Percentiles rank a stretch among this genome's conserved stretches.
phyloP scores from a whole-genome alignment of 2,113 vertebrate species.

The Larimichthys polyactis region DNA sequence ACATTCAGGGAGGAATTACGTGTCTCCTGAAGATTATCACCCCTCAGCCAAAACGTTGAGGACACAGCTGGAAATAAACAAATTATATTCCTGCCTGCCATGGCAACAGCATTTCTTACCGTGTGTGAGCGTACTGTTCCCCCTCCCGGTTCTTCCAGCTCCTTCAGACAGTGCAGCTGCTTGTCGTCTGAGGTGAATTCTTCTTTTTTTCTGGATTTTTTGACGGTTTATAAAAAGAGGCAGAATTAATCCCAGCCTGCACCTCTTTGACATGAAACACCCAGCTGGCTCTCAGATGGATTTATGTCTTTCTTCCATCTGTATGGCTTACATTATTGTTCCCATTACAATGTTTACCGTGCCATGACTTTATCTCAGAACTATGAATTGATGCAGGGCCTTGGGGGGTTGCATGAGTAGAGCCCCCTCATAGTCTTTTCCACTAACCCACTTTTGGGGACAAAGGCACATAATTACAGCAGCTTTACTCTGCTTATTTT shows the following conservation, averaged over 20 bases:
- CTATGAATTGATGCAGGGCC: constrained; percentile 40
- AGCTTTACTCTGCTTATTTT: not conserved
- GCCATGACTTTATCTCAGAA: constrained; percentile 52
- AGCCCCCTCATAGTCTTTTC: constrained; percentile 34
- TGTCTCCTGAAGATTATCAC: constrained; percentile 27
- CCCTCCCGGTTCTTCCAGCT: constrained; percentile 47
- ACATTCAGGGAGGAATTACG: not conserved
- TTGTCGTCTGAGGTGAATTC: constrained; percentile 17
- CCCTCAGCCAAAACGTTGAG: constrained; percentile 23
- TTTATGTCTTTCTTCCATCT: constrained; percentile 6
- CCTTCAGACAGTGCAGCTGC: constrained; percentile 61
- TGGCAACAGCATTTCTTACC: constrained; percentile 49
- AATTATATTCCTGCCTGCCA: constrained; percentile 18
- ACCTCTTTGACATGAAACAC: constrained; percentile 47
- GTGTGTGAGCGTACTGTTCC: constrained; percentile 33
- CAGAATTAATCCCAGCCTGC: constrained; percentile 40
- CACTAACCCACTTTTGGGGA: not conserved
- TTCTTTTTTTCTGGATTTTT: constrained; percentile 10
- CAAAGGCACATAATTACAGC: not conserved
- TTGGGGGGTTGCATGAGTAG: constrained; percentile 18
- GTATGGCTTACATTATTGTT: constrained; percentile 31
- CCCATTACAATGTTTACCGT: constrained; percentile 51
- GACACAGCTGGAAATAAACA: constrained; percentile 53
- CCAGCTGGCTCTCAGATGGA: constrained; percentile 56
- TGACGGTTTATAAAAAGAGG: constrained; percentile 38